Conservation (phyloP, 2,113 vertebrate species). For the Macroglossus sobrinus region DNA sequence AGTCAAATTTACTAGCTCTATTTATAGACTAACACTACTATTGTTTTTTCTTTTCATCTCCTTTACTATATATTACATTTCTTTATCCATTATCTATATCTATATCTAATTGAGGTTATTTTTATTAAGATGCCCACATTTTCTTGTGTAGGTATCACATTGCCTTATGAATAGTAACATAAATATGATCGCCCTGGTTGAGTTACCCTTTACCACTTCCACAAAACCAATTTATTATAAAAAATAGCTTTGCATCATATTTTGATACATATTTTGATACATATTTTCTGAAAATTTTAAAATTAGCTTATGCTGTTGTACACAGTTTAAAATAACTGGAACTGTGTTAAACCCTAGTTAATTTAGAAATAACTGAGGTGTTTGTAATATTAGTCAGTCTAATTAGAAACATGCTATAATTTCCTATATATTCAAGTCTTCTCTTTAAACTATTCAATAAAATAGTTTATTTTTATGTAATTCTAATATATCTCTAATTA, state of each 20-base stretch:
- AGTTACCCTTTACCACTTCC: not conserved
- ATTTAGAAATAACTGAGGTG: not conserved
- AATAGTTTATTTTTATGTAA: not conserved
- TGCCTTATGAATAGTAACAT: not conserved
- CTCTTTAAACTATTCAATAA: constrained; percentile 3
- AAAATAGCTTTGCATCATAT: not conserved
- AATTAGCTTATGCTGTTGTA: not conserved
- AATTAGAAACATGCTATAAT: not conserved
- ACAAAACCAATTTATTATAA: not conserved
- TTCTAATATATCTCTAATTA: not conserved
- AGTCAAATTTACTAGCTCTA: not conserved
- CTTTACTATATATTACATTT: not conserved
- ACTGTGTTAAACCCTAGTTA: not conserved
- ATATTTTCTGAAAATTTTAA: constrained; percentile 4
- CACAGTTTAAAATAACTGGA: not conserved
- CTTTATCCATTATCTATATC: not conserved
- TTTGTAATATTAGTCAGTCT: not conserved
- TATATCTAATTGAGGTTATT: not conserved
- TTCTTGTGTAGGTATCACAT: not conserved
- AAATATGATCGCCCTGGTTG: not conserved
- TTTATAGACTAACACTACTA: not conserved
- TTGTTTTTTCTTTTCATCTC: not conserved
- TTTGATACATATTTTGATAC: not conserved
- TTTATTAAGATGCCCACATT: not conserved
- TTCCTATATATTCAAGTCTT: not conserved